Evolutionary conservation across 2,113 vertebrate genomes (phyloP), one percentile per base, ranked within the genome.

Genomic region (Polypterus senegalus): DNA sequence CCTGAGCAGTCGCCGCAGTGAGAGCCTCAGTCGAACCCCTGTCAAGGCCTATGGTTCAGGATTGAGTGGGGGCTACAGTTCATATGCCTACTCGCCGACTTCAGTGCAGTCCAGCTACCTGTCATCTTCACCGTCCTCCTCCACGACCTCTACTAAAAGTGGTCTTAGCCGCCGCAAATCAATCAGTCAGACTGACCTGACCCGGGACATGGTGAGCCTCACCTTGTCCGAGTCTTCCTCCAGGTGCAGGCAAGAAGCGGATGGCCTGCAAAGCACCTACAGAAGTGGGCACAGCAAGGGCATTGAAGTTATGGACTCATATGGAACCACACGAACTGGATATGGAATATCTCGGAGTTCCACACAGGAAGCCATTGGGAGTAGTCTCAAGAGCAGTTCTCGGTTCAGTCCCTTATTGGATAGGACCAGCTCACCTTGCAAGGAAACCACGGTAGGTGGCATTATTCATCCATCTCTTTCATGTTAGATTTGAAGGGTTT

Each of bases 121-220:
- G 79, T 82, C 90, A 68, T 65, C 84, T 44, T 60, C 71, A 70
- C 82, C 80, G 64, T 71, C 86, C 69, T 72, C 78, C n/a, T 49
- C 47, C n/a, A 49, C 79, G 27, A 7, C 71, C 63, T 8, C 80
- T 55, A 77, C 79, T 3, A 77, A 77, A 54, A 59, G 79, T 55
- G 77, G 77, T 0, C 83, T 96, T 61, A 86, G 61, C 72, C 86
- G 88, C 55, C 88, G 86, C 58, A 94, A 88, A 70, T 93, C 91
- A 1, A 77, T 83, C 69, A 97, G 91, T 77, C 94, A 98, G 67
- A 93, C 82, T 1, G 94, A 98, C 77, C 69, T 98, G 82, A 87
- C 83, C 3, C 79, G 74, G 57, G 91, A 96, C 66, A 79, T 98
- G 65, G 84, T 91, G 2, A 81, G 81, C 66, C 83, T 98, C 72